Evolutionary conservation across 2,113 vertebrate genomes (phyloP), one percentile per base, ranked within the genome.

Genomic region (Platichthys flesus): DNA sequence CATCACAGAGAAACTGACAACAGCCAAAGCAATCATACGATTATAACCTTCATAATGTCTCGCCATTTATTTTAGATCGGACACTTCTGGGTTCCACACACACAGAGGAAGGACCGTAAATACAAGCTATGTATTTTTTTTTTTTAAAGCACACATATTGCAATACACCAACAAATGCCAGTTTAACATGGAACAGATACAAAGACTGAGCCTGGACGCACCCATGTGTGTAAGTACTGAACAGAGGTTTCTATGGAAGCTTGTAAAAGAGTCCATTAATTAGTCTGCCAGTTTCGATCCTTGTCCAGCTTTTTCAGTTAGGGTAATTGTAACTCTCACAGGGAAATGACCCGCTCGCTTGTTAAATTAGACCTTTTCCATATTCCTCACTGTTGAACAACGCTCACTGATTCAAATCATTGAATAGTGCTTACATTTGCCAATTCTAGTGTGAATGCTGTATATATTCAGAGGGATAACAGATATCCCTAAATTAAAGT

Each of bases 271-370:
- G 59, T 84, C 74, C 73, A 91, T 91, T 87, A 87, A 89, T 92
- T 86, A 87, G 73, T 75, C 78, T 87, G 88, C 84, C 88, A 89
- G 67, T 78, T 90, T 80, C 88, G 84, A 90, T 88, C 82, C 85
- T 85, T 82, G 87, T 90, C 88, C 89, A 85, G 81, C 83, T 86
- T 84, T 85, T 88, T 83, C 85, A 88, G 81, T 90, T 82, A 88
- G 24, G 80, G 74, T 91, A 90, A 93, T 87, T 89, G 83, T 82
- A 63, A 74, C 69, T 55, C 82, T 85, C 77, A 73, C 76, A 35
- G 77, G 73, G 79, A 85, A 90, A 84, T 54, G 61, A 71, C 61
- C 78, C 14, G 4, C 85, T 74, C 75, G 71, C 87, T 85, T 90
- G 83, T 88, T 85, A 83, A 81, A 81, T 85, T 66, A 82, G 73